Conservation (phyloP, 2,888 invertebrate genomes). For the Hesperia comma region DNA sequence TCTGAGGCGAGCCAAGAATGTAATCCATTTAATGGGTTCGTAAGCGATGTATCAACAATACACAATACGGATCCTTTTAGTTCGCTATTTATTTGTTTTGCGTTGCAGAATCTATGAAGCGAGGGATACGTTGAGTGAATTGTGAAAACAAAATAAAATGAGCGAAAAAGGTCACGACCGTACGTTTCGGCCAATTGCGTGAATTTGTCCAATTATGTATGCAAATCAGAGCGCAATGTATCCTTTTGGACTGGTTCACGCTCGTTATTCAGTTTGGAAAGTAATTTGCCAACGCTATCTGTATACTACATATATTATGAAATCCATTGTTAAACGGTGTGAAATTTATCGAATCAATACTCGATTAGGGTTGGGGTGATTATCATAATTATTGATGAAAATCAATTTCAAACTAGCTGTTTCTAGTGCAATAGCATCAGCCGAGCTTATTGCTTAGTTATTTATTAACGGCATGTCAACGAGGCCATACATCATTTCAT, state of each 20-base stretch:
- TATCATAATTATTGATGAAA: constrained; percentile 38
- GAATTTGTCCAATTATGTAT: constrained; percentile 42
- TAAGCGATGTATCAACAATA: constrained; percentile 62
- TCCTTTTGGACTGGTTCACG: constrained; percentile 33
- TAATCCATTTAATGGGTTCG: constrained; percentile 67
- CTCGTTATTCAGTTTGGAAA: constrained; percentile 35
- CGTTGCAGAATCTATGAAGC: constrained; percentile 22
- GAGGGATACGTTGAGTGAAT: not conserved
- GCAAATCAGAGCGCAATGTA: constrained; percentile 43
- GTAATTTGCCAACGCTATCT: constrained; percentile 19
- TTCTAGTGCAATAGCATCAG: constrained; percentile 4
- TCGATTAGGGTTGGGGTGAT: constrained; percentile 35
- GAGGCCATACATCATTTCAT: constrained; percentile 10
- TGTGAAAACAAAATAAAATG: constrained; percentile 20
- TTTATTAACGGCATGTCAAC: constrained; percentile 17
- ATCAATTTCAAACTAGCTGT: constrained; percentile 27
- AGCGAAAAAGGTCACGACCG: constrained; percentile 17
- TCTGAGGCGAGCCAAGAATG: constrained; percentile 66
- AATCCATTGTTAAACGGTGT: constrained; percentile 14
- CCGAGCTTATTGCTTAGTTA: constrained; percentile 22
- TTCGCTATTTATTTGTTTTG: constrained; percentile 19
- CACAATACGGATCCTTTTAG: constrained; percentile 42
- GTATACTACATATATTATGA: not conserved
- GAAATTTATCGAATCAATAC: constrained; percentile 38
- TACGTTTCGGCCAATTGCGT: constrained; percentile 19